Evolutionary conservation across 2,113 vertebrate species (phyloP).

Genomic region (Crotalus horridus): DNA sequence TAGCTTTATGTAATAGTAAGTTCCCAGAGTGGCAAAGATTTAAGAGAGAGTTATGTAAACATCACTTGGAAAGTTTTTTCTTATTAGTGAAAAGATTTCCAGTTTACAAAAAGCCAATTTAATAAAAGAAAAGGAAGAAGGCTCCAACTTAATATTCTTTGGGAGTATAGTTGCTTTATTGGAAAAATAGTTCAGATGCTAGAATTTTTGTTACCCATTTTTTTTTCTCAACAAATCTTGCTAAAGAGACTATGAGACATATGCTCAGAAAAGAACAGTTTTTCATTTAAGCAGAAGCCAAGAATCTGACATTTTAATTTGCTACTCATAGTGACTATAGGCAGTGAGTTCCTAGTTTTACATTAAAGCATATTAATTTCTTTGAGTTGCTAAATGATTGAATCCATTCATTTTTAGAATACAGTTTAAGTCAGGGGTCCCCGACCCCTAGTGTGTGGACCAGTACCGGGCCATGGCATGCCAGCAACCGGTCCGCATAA

Average conservation of each 20-base stretch:
- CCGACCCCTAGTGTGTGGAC: too few relatives aligned
- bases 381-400: background rate
- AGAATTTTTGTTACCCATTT: background rate
- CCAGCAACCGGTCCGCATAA: too few relatives aligned
- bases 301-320: background rate
- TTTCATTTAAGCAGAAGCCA: background rate
- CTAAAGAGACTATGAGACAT: background rate
- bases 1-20: background rate
- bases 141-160: background rate
- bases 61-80: background rate
- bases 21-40: background rate
- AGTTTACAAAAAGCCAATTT: background rate
- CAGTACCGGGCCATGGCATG: too few relatives aligned
- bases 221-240: background rate
- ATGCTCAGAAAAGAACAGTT: background rate
- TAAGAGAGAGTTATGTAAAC: background rate
- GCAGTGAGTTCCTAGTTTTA: background rate
- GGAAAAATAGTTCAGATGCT: background rate
- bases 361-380: background rate
- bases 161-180: background rate
- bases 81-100: background rate
- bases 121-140: background rate
- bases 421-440: background rate
- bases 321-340: background rate
- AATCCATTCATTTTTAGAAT: conserved; percentile 12